These are phyloP conservation scores for Mesitornis unicolor DNA, from an alignment of 2,113 vertebrate genomes.

Conservation along the genomic window DNA sequence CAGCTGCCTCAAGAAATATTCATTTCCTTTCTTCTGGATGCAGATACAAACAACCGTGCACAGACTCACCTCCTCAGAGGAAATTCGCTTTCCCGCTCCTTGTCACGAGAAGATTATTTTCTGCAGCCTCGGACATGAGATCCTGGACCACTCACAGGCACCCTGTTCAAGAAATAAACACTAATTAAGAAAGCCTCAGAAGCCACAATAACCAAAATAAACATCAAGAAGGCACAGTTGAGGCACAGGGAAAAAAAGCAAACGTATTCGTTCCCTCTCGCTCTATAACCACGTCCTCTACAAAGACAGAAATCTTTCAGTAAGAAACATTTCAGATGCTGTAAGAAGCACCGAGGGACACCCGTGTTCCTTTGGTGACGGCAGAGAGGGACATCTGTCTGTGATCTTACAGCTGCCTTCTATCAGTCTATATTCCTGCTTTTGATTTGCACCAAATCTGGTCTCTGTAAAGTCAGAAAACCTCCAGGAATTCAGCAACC, in stretches of 20 bases:
- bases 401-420: neutral
- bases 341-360: neutral
- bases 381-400: neutral
- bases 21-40: slow-evolving; percentile 5
- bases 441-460: neutral
- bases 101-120: neutral
- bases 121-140: neutral
- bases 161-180: neutral
- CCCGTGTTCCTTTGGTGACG: neutral
- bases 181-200: slow-evolving; percentile 5
- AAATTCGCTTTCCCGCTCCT: neutral
- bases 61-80: neutral
- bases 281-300: neutral
- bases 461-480: neutral
- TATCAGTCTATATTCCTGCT: neutral
- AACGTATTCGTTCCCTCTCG: neutral
- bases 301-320: neutral
- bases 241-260: neutral
- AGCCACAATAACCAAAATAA: slow-evolving; percentile 25
- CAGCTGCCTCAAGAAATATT: neutral
- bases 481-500: neutral
- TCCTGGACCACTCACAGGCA: neutral
- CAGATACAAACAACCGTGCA: slow-evolving; percentile 26
- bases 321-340: neutral
- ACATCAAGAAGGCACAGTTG: neutral